phyloP scores from a whole-genome alignment of 2,888 invertebrate genomes.

The Cosmia pyralina region DNA sequence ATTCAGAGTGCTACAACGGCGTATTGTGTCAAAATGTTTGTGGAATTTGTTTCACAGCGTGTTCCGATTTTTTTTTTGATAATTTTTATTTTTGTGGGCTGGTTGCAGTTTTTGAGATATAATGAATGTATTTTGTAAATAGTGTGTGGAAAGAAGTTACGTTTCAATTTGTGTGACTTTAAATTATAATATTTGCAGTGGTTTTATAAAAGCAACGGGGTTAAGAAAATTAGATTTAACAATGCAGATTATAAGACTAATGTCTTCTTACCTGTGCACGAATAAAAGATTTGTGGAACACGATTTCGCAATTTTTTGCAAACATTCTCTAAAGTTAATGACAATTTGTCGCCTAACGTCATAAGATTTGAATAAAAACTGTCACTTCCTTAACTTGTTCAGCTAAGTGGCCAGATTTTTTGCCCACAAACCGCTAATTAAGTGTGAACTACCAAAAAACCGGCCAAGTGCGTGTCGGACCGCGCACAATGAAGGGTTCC shows the following conservation, averaged over 20 bases:
- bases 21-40: conserved; percentile 80
- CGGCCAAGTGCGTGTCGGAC: too few species aligned
- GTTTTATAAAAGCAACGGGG: neutral
- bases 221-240: neutral
- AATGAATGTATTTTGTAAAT: conserved; percentile 10
- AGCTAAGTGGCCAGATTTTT: conserved; percentile 57
- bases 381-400: conserved; percentile 39
- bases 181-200: neutral
- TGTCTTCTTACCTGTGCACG: too few species aligned
- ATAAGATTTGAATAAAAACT: conserved; percentile 27
- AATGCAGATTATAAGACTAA: too few species aligned
- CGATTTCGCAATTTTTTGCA: neutral
- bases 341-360: conserved; percentile 8
- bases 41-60: conserved; percentile 78
- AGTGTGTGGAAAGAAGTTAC: neutral
- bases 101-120: neutral
- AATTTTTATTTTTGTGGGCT: neutral
- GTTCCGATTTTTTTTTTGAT: conserved; percentile 58
- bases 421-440: conserved; percentile 65
- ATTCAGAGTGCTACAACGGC: conserved; percentile 52
- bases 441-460: conserved; percentile 66
- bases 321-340: neutral
- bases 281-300: neutral
- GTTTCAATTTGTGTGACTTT: neutral
- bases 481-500: too few species aligned